A percentile compares a stretch with the other conserved stretches of the same genome.
These are phyloP conservation scores for Oplegnathus fasciatus DNA, from an alignment of 2,113 vertebrate genomes.

Conservation along the genomic window DNA sequence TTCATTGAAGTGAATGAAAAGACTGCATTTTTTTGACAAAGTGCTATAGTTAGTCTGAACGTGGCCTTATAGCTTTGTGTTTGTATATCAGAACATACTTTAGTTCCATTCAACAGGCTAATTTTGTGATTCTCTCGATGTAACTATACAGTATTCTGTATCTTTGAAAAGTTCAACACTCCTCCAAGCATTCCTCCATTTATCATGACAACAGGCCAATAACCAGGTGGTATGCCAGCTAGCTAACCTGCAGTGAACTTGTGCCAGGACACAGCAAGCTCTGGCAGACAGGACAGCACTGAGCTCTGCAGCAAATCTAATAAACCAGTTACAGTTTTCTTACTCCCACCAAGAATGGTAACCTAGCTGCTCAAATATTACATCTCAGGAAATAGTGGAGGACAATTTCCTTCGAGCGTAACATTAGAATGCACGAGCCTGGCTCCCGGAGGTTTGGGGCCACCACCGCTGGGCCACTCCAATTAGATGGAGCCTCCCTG, in stretches of 20 bases:
- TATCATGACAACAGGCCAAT: background rate
- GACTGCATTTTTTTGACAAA: background rate
- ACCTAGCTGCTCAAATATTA: slow-evolving; percentile 82
- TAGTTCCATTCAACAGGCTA: background rate
- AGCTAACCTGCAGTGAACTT: slow-evolving; percentile 18
- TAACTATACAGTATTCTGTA: no score
- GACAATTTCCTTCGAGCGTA: slow-evolving; percentile 92
- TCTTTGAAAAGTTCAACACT: background rate
- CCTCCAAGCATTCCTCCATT: background rate
- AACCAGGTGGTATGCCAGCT: background rate
- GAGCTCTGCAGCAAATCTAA: slow-evolving; percentile 84
- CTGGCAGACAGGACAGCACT: slow-evolving; percentile 49
- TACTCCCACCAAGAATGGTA: slow-evolving; percentile 85
- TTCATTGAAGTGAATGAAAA: slow-evolving; percentile 1
- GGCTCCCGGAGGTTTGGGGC: slow-evolving; percentile 86
- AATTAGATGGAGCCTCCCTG: slow-evolving; percentile 90
- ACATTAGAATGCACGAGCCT: slow-evolving; percentile 88
- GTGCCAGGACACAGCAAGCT: slow-evolving; percentile 24
- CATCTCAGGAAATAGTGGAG: slow-evolving; percentile 92
- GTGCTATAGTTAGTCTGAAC: background rate
- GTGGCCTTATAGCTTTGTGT: background rate
- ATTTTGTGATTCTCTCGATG: background rate
- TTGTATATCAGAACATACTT: background rate
- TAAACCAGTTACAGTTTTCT: slow-evolving; percentile 88
- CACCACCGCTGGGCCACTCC: slow-evolving; percentile 84